These are phyloP conservation scores for Climacteris rufus DNA, from an alignment of 2,113 vertebrate species.

Conservation along the genomic window DNA sequence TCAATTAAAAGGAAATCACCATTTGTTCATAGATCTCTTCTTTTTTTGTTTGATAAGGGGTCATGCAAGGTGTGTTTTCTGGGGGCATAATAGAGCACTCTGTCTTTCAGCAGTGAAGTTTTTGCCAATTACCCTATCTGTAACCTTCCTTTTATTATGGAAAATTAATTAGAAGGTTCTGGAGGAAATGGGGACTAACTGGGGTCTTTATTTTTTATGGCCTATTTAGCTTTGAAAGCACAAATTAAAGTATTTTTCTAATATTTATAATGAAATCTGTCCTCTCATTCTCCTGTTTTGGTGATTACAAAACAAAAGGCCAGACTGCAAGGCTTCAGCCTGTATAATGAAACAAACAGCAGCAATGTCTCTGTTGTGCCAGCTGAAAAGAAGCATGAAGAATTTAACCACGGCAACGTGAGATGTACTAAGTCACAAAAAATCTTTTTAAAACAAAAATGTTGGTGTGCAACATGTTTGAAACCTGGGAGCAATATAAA, in stretches of 20 bases:
- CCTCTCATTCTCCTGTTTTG: not conserved
- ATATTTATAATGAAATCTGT: slow-evolving; percentile 48
- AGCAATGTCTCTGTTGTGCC: not conserved
- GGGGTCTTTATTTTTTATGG: slow-evolving; percentile 54
- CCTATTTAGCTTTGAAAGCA: slow-evolving; percentile 43
- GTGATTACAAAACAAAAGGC: slow-evolving; percentile 41
- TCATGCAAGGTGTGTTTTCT: slow-evolving; percentile 48
- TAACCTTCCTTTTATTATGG: slow-evolving; percentile 47
- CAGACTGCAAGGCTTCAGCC: slow-evolving; percentile 18
- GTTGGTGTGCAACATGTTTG: not conserved
- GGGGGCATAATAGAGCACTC: slow-evolving; percentile 21
- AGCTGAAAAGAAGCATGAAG: slow-evolving; percentile 2
- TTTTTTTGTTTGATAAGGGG: not conserved
- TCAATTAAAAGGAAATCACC: not conserved
- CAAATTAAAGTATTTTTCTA: slow-evolving; percentile 27
- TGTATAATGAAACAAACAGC: not conserved
- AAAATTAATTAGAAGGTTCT: slow-evolving; percentile 59
- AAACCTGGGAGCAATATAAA: not conserved
- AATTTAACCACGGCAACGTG: not conserved
- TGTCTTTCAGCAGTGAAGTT: slow-evolving; percentile 26
- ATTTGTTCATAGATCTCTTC: not conserved
- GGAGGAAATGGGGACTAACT: slow-evolving; percentile 25
- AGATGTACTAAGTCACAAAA: not conserved
- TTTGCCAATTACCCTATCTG: slow-evolving; percentile 57
- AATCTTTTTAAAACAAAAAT: not conserved